A percentile compares a stretch with the other conserved stretches of the same genome.
Conservation (phyloP, 92 coral and sea anemone species). For the Epizoanthus scotinus region DNA sequence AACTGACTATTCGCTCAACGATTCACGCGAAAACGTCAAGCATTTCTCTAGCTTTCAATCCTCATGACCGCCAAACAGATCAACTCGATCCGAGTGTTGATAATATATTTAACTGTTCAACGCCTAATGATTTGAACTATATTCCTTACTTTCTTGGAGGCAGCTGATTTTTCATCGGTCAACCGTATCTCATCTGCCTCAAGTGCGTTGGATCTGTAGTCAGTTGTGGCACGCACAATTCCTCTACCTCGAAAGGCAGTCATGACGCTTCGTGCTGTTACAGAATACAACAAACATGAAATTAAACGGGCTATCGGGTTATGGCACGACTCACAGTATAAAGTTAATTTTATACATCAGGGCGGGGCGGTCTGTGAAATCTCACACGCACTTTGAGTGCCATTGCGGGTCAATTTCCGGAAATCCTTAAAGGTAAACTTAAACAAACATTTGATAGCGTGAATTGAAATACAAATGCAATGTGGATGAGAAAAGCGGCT, state of each 20-base stretch:
- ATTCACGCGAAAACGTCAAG: not conserved
- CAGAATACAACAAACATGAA: constrained; percentile 17
- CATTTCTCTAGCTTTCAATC: not conserved
- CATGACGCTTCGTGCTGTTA: constrained; percentile 14
- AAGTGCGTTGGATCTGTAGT: constrained; percentile 34
- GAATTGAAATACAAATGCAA: not conserved
- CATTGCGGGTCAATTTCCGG: constrained; percentile 28
- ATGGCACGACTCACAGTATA: constrained; percentile 1
- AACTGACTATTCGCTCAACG: constrained; percentile 7
- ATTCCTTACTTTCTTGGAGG: constrained; percentile 69
- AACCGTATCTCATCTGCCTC: constrained; percentile 66
- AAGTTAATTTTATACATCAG: constrained; percentile 9
- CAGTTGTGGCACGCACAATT: not conserved
- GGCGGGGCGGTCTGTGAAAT: constrained; percentile 41
- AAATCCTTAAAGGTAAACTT: constrained; percentile 10
- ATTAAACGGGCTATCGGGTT: constrained; percentile 24
- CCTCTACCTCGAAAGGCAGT: constrained; percentile 10
- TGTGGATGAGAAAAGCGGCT: not conserved
- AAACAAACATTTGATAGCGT: constrained; percentile 12
- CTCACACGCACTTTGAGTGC: not conserved
- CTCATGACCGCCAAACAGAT: not conserved
- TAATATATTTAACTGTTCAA: constrained; percentile 8
- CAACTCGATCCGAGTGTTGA: constrained; percentile 15
- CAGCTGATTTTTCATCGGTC: constrained; percentile 67
- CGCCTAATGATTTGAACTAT: constrained; percentile 4